Conservation (phyloP, 2,888 invertebrate species). For the Belgica antarctica region DNA sequence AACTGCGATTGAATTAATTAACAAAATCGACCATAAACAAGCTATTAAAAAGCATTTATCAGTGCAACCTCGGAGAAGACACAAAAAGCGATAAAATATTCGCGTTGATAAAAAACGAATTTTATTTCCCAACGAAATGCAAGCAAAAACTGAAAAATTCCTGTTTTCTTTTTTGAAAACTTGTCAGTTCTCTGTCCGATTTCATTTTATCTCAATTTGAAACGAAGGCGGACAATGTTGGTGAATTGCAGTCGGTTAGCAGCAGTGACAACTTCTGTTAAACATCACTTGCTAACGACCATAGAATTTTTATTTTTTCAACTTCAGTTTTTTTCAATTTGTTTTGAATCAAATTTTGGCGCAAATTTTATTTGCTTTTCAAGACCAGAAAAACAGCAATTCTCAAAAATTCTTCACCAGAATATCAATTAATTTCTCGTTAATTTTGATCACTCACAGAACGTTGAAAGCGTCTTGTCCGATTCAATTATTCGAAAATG, state of each 20-base stretch:
- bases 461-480: conserved; percentile 12
- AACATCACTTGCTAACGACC: too few relatives aligned
- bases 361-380: background rate
- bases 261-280: background rate
- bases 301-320: too few relatives aligned
- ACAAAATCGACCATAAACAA: conserved; percentile 36
- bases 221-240: background rate
- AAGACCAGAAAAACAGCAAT: background rate
- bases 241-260: background rate
- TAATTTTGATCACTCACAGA: background rate
- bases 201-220: conserved; percentile 32
- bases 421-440: conserved; percentile 2
- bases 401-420: background rate
- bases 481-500: conserved; percentile 25
- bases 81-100: background rate
- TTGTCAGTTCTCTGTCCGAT: conserved; percentile 40
- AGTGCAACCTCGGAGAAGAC: background rate
- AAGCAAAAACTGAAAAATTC: conserved; percentile 11
- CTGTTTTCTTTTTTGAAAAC: conserved; percentile 11
- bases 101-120: background rate
- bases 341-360: conserved; percentile 22
- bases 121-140: background rate
- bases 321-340: conserved; percentile 31
- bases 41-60: conserved; percentile 18
- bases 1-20: conserved; percentile 22